Percentiles rank a stretch among this genome's conserved stretches.
phyloP scores from a whole-genome alignment of 2,113 vertebrate species.

The Semicossyphus pulcher region DNA sequence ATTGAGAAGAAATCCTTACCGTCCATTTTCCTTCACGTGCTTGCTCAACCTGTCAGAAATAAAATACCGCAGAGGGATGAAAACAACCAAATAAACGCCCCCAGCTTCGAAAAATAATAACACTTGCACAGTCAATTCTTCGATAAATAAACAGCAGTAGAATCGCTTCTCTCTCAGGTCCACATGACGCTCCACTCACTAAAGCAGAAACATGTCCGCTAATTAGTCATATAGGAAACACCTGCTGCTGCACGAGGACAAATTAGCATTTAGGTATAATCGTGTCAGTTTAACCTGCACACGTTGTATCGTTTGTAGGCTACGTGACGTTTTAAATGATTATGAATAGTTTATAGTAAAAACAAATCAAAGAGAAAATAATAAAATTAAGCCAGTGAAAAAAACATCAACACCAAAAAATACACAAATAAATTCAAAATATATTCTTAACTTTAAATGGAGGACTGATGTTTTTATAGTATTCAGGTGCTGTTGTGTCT shows the following conservation, averaged over 20 bases:
- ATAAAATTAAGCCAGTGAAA: no score
- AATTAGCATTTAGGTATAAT: no score
- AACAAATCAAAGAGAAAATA: no score
- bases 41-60: conserved; percentile 44
- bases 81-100: conserved; percentile 29
- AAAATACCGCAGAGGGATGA: conserved; percentile 50
- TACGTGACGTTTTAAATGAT: no score
- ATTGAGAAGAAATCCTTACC: conserved; percentile 63
- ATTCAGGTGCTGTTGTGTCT: not conserved
- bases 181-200: conserved; percentile 2
- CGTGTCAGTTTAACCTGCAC: no score
- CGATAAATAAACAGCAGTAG: conserved; percentile 21
- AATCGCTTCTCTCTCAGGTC: not conserved
- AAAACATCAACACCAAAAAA: no score
- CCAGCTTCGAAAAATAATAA: conserved; percentile 8
- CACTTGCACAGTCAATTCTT: not conserved
- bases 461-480: no score
- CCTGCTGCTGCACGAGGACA: conserved; percentile 43
- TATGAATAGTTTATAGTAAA: no score
- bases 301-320: no score
- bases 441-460: no score
- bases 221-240: conserved; percentile 65
- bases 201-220: not conserved
- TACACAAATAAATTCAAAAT: no score
- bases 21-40: conserved; percentile 68